Percentiles rank a stretch among this genome's conserved stretches.
phyloP scores from a whole-genome alignment of 2,797 vertebrate species.

The Pterois miles region DNA sequence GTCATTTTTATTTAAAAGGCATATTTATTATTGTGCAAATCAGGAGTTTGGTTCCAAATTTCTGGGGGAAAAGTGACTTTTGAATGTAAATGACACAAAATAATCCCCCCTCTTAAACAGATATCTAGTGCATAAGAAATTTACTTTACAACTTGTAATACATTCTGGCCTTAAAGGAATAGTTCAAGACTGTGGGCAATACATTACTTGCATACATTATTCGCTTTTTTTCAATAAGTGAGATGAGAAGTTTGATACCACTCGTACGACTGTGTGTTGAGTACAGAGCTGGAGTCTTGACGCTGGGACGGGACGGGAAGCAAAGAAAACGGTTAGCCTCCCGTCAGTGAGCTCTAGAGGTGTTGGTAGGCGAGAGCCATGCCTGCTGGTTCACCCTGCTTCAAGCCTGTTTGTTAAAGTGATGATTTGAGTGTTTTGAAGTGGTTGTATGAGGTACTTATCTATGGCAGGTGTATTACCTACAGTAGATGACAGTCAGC shows the following conservation, averaged over 20 bases:
- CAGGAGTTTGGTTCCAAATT: neutral
- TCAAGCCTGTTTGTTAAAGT: neutral
- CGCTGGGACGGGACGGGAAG: neutral
- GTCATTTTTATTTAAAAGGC: neutral
- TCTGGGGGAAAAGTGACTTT: neutral
- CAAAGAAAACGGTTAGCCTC: neutral
- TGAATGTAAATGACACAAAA: neutral
- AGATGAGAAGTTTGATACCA: neutral
- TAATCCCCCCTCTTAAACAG: neutral
- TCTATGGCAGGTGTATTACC: too few species aligned
- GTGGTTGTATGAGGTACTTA: too few species aligned
- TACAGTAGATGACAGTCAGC: too few species aligned
- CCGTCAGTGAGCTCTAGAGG: neutral
- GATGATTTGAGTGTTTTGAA: too few species aligned
- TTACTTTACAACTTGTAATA: neutral
- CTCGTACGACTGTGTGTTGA: neutral
- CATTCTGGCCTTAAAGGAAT: neutral
- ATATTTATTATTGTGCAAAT: neutral
- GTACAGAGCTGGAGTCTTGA: neutral
- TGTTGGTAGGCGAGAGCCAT: neutral
- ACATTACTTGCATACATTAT: too few species aligned
- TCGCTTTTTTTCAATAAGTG: neutral
- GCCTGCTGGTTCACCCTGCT: neutral
- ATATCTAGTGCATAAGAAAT: neutral
- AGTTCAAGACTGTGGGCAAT: neutral